Conservation (phyloP, 2,888 invertebrate genomes). For the Pasiphila rectangulata region DNA sequence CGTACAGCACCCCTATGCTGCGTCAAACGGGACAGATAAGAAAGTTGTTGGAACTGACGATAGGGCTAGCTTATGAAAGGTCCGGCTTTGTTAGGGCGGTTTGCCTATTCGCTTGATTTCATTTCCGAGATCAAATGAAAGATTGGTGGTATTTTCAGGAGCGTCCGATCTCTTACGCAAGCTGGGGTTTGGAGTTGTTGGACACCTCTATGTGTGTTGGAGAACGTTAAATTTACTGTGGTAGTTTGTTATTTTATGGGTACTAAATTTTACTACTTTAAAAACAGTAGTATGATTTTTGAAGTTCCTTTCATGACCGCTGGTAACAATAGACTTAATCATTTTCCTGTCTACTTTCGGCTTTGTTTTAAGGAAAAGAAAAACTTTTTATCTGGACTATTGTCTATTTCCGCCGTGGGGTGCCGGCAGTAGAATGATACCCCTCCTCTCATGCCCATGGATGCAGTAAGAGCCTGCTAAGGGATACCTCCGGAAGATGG, state of each 20-base stretch:
- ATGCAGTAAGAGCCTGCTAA: too few species aligned
- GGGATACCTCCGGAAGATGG: too few species aligned
- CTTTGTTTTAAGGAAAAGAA: too few species aligned
- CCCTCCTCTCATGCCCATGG: too few species aligned
- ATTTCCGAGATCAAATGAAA: slow-evolving; percentile 20
- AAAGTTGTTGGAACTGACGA: slow-evolving; percentile 18
- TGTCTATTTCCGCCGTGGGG: too few species aligned
- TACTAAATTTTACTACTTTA: too few species aligned
- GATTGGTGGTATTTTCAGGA: slow-evolving; percentile 6
- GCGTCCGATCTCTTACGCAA: neutral
- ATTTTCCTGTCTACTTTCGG: too few species aligned
- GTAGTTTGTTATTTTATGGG: neutral
- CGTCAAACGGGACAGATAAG: slow-evolving; percentile 4
- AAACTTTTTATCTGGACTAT: too few species aligned
- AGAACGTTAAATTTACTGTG: neutral
- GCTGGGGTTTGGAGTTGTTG: neutral
- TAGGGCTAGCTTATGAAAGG: slow-evolving; percentile 16
- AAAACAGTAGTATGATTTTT: too few species aligned
- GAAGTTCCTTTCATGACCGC: too few species aligned
- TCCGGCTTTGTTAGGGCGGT: slow-evolving; percentile 10
- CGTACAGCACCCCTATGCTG: neutral
- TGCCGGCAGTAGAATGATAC: too few species aligned
- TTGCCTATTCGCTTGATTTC: slow-evolving; percentile 18
- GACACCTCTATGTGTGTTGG: neutral
- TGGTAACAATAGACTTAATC: too few species aligned